Base-by-base conservation (phyloP, 2,113 vertebrate species). In the Antechinus stuartii region DNA sequence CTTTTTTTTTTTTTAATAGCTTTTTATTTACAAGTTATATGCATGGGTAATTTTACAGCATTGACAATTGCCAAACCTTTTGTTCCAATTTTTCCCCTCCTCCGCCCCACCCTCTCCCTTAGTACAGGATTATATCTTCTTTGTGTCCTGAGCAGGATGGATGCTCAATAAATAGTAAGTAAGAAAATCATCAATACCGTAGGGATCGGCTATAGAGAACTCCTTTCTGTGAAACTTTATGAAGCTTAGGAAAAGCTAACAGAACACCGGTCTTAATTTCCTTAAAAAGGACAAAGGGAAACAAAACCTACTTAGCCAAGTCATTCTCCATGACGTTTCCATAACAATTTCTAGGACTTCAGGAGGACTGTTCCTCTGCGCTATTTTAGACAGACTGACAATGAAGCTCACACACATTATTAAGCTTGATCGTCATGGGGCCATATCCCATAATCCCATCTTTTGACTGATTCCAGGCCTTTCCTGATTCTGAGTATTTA, bases 171-270 rank as follows among this genome's bases (percentile, higher is more conserved):
- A 42, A 90, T 26, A 96, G 23, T 1, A 93, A 35, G 11, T 1
- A 93, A 35, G 11, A n/a, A 26, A 90, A 91, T 89, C 91, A 22
- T 52, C 47, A 91, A 91, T 10, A 6, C 0, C 42, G 12, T 61
- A 11, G 47, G 27, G 91, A 89, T 90, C n/a, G 94, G 92, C 90
- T 95, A 90, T 47, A 23, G 8, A 27, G 10, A 56, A 76, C 94
- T 53, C 92, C 61, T 90, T 16, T 91, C 68, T 90, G 96, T 27
- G 61, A 91, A 90, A 93, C 23, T 95, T 92, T 42, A 11, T 2
- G 93, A 94, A 96, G 91, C 27, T 94, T 90, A 92, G 12, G 89
- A 35, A 96, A 50, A 94, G 11, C 90, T 8, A 91, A n/a, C 14
- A 68, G 61, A 12, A 50, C 95, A 50, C n/a, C 27, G 91, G 4